Evolutionary conservation across 2,113 vertebrate species (phyloP), one percentile per base, ranked within the genome.

Genomic region (Cercopithecus mona): DNA sequence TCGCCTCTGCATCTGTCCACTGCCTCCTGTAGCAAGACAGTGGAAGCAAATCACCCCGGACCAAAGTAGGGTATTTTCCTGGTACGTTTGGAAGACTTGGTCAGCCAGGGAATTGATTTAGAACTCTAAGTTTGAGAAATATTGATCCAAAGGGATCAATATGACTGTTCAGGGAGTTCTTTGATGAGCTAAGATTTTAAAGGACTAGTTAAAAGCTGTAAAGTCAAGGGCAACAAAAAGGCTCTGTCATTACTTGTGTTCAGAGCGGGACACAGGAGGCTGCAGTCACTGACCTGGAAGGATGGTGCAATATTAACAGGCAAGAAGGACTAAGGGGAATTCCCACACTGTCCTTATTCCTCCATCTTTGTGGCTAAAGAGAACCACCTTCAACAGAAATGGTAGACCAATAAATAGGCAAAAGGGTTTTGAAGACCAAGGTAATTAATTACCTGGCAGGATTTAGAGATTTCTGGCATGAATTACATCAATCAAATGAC

Each of bases 131-230:
- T 97, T 93, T 85, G 81, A 95, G 95, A 94, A 97, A 66, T 95
- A 97, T 59, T 90, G 94, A 98, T 94, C 85, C 13, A 16, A 94
- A 84, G 48, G 61, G 85, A 98, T 98, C 94, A 50, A 96, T 98
- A 82, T 14, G 86, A 88, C 84, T 82, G 72, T 52, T 86, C 76
- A 73, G 59, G 90, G 97, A 97, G 81, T 92, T 96, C 76, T 97
- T 17, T 97, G 95, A 96, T 93, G 88, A 97, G 94, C 93, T 95
- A 20, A 23, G 72, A 85, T 82, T 96, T 96, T 93, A 81, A 96
- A 96, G 73, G 70, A 72, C 76, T 55, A 68, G 84, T 94, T 94
- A 96, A 95, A 92, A 96, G 93, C 84, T 76, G 50, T 55, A 93
- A 87, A 97, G 80, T 90, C 66, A 94, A 96, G 32, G 59, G 72